Evolutionary conservation across 2,797 vertebrate genomes (phyloP).

Genomic region (Anniella stebbinsi): DNA sequence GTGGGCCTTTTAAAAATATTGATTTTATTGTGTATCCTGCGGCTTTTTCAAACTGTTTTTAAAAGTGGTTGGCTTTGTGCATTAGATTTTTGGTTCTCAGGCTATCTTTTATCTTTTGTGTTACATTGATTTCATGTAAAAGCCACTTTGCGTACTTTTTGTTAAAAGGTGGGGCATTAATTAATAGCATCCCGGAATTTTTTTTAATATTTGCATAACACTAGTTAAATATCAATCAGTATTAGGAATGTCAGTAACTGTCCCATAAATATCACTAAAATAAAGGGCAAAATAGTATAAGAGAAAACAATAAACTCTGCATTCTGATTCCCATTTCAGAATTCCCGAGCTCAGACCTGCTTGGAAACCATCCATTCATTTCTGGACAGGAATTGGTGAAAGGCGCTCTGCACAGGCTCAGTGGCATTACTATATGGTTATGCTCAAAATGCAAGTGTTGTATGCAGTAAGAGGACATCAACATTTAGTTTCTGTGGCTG

Average conservation of each 20-base stretch:
- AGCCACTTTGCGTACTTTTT: background rate
- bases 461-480: background rate
- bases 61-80: background rate
- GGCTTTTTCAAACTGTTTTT: constrained; percentile 4
- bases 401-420: background rate
- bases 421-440: background rate
- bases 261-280: constrained; percentile 43
- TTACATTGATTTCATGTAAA: background rate
- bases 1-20: background rate
- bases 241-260: constrained; percentile 50
- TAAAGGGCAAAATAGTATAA: constrained; percentile 4
- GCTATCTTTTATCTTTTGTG: background rate
- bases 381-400: background rate
- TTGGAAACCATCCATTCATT: background rate
- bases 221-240: constrained; percentile 26
- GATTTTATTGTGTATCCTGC: constrained; percentile 43
- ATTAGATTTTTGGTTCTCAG: background rate
- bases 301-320: background rate
- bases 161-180: too few species aligned
- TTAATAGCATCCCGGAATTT: too few species aligned
- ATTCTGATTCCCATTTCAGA: background rate
- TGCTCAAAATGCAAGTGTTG: background rate
- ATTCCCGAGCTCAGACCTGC: background rate
- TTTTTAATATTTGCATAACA: too few species aligned
- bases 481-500: background rate